These are phyloP conservation scores for Autographa gamma DNA, from an alignment of 2,888 invertebrate genomes.

Conservation along the genomic window DNA sequence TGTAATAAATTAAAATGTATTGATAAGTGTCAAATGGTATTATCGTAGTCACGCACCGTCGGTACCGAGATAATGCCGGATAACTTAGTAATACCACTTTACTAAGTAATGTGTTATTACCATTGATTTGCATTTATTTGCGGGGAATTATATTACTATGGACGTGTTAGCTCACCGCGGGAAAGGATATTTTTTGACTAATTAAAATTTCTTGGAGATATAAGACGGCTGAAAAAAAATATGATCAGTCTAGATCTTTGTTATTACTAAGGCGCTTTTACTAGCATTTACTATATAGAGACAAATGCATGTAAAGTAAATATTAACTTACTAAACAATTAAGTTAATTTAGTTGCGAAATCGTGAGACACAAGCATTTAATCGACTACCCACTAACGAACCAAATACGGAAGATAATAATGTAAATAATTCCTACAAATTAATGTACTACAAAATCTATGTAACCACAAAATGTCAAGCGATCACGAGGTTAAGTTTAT, in stretches of 20 bases:
- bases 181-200: too few relatives aligned
- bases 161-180: background rate
- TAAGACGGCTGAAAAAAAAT: too few relatives aligned
- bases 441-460: slow-evolving; percentile 59
- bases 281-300: too few relatives aligned
- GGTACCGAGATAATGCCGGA: slow-evolving; percentile 18
- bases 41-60: slow-evolving; percentile 45
- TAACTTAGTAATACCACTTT: background rate
- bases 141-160: background rate
- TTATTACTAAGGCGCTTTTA: too few relatives aligned
- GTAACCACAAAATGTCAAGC: slow-evolving; percentile 67
- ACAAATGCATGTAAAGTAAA: background rate
- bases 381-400: slow-evolving; percentile 32
- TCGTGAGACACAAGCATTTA: slow-evolving; percentile 45
- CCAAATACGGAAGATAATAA: slow-evolving; percentile 29
- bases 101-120: background rate
- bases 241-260: too few relatives aligned
- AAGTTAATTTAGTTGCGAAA: slow-evolving; percentile 19
- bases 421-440: slow-evolving; percentile 38
- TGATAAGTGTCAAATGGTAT: slow-evolving; percentile 58
- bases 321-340: slow-evolving; percentile 21
- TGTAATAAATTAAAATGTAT: slow-evolving; percentile 64
- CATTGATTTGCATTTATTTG: background rate
- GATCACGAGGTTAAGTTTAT: slow-evolving; percentile 56
- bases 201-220: too few relatives aligned